Evolutionary conservation across 2,888 invertebrate genomes (phyloP).

Genomic region (Drosophila ezoana): DNA sequence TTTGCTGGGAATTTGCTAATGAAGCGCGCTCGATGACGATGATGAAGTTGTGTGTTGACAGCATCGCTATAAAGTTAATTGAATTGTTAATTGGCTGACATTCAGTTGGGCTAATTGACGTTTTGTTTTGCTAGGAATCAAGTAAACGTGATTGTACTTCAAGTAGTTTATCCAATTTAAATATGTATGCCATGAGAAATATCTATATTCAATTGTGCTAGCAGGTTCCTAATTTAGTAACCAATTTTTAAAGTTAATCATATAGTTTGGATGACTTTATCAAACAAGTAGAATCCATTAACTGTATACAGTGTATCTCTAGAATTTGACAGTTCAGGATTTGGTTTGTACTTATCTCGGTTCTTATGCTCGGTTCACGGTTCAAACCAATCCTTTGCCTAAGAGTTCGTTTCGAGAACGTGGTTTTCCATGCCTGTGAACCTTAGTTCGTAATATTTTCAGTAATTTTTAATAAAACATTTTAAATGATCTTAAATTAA

Average conservation of each 20-base stretch:
- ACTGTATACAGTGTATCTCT: too few species aligned
- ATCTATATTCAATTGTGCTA: neutral
- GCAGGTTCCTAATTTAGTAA: neutral
- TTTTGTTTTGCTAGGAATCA: constrained; percentile 27
- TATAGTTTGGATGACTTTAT: neutral
- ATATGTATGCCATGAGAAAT: constrained; percentile 3
- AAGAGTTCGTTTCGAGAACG: too few species aligned
- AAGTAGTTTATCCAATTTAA: constrained; percentile 15
- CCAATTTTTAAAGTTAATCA: neutral
- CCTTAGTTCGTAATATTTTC: too few species aligned
- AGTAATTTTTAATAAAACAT: too few species aligned
- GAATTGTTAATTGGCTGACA: constrained; percentile 69
- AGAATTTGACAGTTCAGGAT: too few species aligned
- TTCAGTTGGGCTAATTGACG: constrained; percentile 63
- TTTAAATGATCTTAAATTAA: too few species aligned
- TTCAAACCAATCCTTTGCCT: too few species aligned
- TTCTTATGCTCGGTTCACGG: too few species aligned
- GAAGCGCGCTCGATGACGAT: constrained; percentile 56
- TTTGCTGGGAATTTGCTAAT: constrained; percentile 69
- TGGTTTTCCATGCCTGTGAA: too few species aligned
- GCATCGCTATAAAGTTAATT: constrained; percentile 69
- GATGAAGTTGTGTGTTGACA: constrained; percentile 57
- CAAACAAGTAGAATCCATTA: too few species aligned
- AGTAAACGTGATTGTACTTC: constrained; percentile 15
- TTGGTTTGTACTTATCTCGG: too few species aligned